Evolutionary conservation across 2,797 vertebrate species (phyloP).

Genomic region (Anolis apletophallus): DNA sequence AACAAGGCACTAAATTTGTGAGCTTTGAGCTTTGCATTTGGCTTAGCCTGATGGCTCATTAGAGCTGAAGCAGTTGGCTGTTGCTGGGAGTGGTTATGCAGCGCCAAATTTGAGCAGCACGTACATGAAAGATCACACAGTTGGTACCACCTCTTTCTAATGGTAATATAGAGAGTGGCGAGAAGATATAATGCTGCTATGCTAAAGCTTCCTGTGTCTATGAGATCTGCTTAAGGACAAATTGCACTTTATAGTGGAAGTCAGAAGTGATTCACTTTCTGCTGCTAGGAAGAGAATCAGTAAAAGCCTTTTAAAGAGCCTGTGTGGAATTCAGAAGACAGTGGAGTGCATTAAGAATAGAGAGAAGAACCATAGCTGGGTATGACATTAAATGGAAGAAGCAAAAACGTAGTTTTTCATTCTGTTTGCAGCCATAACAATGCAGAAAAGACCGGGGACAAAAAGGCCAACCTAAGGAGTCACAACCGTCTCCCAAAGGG

Average conservation of each 20-base stretch:
- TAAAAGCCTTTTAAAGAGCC: conserved; percentile 40
- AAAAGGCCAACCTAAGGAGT: not conserved
- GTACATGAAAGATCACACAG: not conserved
- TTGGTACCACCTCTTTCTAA: not conserved
- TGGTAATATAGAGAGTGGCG: not conserved
- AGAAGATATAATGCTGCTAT: not conserved
- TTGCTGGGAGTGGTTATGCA: no score
- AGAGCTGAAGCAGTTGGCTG: no score
- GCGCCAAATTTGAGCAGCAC: not conserved
- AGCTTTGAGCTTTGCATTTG: no score
- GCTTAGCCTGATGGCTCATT: no score
- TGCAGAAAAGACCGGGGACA: not conserved
- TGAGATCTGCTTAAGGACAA: conserved; percentile 9
- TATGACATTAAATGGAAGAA: not conserved
- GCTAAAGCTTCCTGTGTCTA: not conserved
- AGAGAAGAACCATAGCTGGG: conserved; percentile 1
- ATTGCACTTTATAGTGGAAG: conserved; percentile 21
- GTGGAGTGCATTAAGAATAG: conserved; percentile 10
- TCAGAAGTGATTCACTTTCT: conserved; percentile 13
- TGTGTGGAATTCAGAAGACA: not conserved
- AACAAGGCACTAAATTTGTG: no score
- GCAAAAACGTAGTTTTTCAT: not conserved
- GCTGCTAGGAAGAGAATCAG: not conserved
- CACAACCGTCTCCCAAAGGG: no score
- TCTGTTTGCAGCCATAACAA: not conserved